Conservation (phyloP, 1,140 invertebrate genomes). For the Chironomus striatipennis region DNA sequence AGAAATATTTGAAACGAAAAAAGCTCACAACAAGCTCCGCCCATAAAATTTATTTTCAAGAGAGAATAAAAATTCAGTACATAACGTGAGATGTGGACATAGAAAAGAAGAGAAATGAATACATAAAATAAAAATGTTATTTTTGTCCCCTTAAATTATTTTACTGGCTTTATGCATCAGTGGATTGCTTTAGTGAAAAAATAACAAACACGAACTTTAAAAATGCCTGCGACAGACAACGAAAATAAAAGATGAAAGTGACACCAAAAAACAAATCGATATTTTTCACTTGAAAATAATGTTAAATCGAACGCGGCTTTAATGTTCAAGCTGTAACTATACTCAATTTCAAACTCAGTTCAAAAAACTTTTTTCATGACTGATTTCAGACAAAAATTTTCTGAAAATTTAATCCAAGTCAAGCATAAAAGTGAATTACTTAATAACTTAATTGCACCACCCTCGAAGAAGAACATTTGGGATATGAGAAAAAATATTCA, state of each 20-base stretch:
- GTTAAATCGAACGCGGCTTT: not conserved
- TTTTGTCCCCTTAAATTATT: not conserved
- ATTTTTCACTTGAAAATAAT: not conserved
- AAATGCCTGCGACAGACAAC: too few relatives aligned
- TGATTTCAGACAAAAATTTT: too few relatives aligned
- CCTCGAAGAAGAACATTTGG: not conserved
- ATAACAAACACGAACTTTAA: not conserved
- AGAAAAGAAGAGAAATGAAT: not conserved
- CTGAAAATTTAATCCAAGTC: too few relatives aligned
- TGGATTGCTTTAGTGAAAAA: not conserved
- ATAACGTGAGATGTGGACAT: not conserved
- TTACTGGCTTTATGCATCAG: not conserved
- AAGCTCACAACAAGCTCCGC: not conserved
- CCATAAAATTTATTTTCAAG: not conserved
- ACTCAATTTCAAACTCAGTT: too few relatives aligned
- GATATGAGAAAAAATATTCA: not conserved
- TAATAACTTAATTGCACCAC: conserved; percentile 18
- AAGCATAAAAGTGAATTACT: not conserved
- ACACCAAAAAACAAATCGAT: not conserved
- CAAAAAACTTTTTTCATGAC: too few relatives aligned
- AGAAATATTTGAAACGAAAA: not conserved
- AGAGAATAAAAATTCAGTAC: not conserved
- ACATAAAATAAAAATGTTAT: not conserved
- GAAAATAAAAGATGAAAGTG: not conserved
- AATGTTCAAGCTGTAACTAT: too few relatives aligned